phyloP scores from a whole-genome alignment of 2,797 vertebrate species.

The Pteropus rufus region DNA sequence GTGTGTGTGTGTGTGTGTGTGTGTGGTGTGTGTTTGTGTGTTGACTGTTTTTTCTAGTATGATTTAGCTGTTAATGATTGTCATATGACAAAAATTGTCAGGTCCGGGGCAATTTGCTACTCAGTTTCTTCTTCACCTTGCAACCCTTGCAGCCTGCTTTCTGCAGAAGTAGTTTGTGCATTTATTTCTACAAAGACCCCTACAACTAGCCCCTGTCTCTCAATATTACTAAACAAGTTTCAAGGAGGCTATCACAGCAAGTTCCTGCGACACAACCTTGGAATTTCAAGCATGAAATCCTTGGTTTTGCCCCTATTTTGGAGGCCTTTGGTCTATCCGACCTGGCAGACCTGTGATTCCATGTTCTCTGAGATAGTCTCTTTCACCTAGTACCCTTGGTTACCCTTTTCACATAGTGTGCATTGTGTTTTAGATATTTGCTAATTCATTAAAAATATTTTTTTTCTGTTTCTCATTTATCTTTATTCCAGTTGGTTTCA shows the following conservation, averaged over 20 bases:
- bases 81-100: neutral
- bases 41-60: neutral
- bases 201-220: neutral
- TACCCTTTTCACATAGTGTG: neutral
- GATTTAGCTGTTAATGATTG: neutral
- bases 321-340: neutral
- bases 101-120: neutral
- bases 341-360: neutral
- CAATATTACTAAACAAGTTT: neutral
- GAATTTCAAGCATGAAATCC: neutral
- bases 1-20: neutral
- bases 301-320: neutral
- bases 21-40: neutral
- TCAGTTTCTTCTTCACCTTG: neutral
- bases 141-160: neutral
- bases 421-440: neutral
- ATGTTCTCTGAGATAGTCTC: neutral
- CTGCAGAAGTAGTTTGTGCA: neutral
- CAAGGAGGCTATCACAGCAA: neutral
- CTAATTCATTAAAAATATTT: neutral
- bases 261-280: neutral
- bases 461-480: neutral
- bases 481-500: neutral
- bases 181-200: neutral
- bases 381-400: neutral